Conservation (phyloP, 2,888 invertebrate species). For the Phengaris arion region DNA sequence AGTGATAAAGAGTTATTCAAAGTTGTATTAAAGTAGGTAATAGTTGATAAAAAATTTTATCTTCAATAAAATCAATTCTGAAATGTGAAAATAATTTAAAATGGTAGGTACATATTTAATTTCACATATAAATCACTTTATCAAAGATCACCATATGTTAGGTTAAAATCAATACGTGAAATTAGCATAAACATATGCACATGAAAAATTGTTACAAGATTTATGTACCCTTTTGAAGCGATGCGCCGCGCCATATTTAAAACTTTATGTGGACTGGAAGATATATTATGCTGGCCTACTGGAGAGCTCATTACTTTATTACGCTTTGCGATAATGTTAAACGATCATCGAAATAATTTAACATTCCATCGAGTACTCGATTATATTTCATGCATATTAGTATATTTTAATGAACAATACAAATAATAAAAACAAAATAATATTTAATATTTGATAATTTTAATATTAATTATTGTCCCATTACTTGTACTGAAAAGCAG, state of each 20-base stretch:
- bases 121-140: constrained; percentile 2
- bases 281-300: constrained; percentile 37
- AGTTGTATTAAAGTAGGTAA: too few relatives aligned
- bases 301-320: constrained; percentile 28
- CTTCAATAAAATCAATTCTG: too few relatives aligned
- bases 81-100: too few relatives aligned
- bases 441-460: too few relatives aligned
- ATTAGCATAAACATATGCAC: constrained; percentile 11
- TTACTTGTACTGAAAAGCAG: too few relatives aligned
- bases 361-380: too few relatives aligned
- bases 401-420: too few relatives aligned
- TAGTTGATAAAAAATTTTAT: too few relatives aligned
- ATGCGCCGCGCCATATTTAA: constrained; percentile 37
- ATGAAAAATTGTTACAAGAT: constrained; percentile 13
- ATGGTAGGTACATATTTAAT: background rate
- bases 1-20: too few relatives aligned
- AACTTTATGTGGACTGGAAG: constrained; percentile 37
- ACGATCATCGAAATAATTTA: background rate
- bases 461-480: too few relatives aligned
- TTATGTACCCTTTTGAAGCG: constrained; percentile 25
- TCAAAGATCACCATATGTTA: background rate
- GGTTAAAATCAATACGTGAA: constrained; percentile 7
- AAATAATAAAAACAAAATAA: too few relatives aligned
- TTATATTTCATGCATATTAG: too few relatives aligned
- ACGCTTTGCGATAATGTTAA: background rate